Evolutionary conservation across 1,140 invertebrate species (phyloP), one percentile per base, ranked within the genome.

Genomic region (Euura lappo): DNA sequence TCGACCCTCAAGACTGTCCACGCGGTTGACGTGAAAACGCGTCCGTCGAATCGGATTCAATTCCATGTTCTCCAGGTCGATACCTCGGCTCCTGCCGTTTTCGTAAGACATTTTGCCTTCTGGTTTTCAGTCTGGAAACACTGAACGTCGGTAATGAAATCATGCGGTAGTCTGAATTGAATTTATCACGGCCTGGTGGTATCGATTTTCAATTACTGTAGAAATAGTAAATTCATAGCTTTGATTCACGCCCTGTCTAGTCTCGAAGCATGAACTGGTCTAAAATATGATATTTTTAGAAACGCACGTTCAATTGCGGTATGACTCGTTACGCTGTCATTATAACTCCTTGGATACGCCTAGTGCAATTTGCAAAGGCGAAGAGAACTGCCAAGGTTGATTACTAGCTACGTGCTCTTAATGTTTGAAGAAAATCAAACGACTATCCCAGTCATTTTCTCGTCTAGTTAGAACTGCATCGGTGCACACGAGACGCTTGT

Each of bases 21-120:
- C 90, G 4, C 89, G 84, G 74, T 91, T 91, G n/a, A 91, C 90
- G 79, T 89, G 88, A 71, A 91, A 91, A 46, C 90, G 82, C 70
- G 89, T 90, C 73, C 89, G 80, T 46, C 85, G 85, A 67, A 84
- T 69, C 6, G 82, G 79, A 71, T 83, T 82, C 67, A 87, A 66
- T 70, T 88, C 87, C 65, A 88, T 81, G 70, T 83, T 75, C 72
- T 86, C 86, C 51, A 80, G 74, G 44, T 85, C 82, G 42, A 73
- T 71, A 73, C 77, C 77, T 69, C 75, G 73, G 74, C 74, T 81
- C 71, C 80, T 80, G 4, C 84, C 84, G 72, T 84, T 83, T 69
- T 86, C 85, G 78, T 84, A 44, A 8, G 44, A 7, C 66, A 68
- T 68, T 5, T 6, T 60, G 51, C 10, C 51, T 11, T 3, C 13